Percentiles rank a stretch among this genome's conserved stretches.
phyloP scores from a whole-genome alignment of 2,888 invertebrate genomes.

The Patella ulyssiponensis region DNA sequence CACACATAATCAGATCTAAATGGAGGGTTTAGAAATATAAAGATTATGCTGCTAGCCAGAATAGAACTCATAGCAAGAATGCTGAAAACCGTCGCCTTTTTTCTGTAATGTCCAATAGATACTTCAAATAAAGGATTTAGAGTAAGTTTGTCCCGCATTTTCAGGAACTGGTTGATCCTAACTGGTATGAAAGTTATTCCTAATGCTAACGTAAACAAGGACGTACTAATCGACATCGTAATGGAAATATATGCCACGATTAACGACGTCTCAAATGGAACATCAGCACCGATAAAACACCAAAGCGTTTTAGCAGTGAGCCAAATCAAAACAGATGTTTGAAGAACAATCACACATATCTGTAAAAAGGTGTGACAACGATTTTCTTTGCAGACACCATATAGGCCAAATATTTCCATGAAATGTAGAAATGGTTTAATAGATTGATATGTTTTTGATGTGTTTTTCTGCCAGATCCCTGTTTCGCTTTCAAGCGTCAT shows the following conservation, averaged over 20 bases:
- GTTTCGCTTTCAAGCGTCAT: too few species aligned
- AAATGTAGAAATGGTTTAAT: too few species aligned
- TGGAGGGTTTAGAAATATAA: neutral
- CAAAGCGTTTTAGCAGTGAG: neutral
- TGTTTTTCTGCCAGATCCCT: too few species aligned
- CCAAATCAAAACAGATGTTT: too few species aligned
- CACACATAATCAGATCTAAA: neutral
- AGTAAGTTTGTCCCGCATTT: neutral
- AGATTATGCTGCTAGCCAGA: neutral
- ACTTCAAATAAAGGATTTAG: neutral
- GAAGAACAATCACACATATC: too few species aligned
- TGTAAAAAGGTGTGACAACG: too few species aligned
- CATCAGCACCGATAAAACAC: constrained; percentile 1
- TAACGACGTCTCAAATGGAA: neutral
- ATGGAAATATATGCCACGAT: neutral
- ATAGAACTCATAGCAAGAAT: neutral
- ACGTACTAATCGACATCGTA: neutral
- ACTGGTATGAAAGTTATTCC: neutral
- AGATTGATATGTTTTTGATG: too few species aligned
- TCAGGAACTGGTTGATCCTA: neutral
- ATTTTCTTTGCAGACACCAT: too few species aligned
- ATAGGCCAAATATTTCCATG: too few species aligned
- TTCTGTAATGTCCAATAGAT: neutral
- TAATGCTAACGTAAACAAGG: neutral
- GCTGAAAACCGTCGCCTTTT: neutral